A percentile compares a stretch with the other conserved stretches of the same genome.
Evolutionary conservation across 2,888 invertebrate species (phyloP).

Genomic region (Blastobasis adustella): DNA sequence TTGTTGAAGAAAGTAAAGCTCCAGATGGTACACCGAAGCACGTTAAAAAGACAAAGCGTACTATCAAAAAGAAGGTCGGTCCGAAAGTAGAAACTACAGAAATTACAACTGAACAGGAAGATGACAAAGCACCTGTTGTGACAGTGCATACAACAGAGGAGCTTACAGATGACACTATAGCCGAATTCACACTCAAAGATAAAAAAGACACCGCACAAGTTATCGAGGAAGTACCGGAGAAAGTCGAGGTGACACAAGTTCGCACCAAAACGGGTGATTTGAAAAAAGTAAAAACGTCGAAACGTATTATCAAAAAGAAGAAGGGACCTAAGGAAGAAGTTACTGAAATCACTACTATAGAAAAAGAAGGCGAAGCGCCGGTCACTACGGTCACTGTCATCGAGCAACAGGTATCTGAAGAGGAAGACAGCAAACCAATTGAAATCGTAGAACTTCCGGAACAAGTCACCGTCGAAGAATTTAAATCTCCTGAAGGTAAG

Average conservation of each 20-base stretch:
- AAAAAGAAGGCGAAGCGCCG: conserved; percentile 24
- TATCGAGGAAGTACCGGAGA: conserved; percentile 15
- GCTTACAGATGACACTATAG: conserved; percentile 11
- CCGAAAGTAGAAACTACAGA: conserved; percentile 24
- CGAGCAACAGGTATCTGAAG: conserved; percentile 40
- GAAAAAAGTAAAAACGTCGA: conserved; percentile 31
- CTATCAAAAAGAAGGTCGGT: conserved; percentile 13
- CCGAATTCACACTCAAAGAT: conserved; percentile 20
- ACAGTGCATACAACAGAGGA: conserved; percentile 15
- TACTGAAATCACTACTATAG: conserved; percentile 20
- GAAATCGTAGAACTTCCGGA: conserved; percentile 32
- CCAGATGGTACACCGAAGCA: conserved; percentile 14
- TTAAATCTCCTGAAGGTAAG: conserved; percentile 25
- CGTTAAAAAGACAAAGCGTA: conserved; percentile 19
- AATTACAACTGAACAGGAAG: conserved; percentile 20
- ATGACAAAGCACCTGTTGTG: conserved; percentile 19
- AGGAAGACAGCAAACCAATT: conserved; percentile 24
- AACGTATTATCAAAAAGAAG: conserved; percentile 28
- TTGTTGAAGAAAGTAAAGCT: conserved; percentile 12
- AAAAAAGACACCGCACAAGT: conserved; percentile 28
- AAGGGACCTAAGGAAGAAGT: conserved; percentile 20
- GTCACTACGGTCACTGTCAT: conserved; percentile 28
- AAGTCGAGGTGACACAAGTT: conserved; percentile 13
- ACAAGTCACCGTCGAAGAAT: conserved; percentile 26
- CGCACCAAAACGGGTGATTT: conserved; percentile 20